These are phyloP conservation scores for Augochlora pura DNA, from an alignment of 1,140 invertebrate genomes.

Conservation along the genomic window DNA sequence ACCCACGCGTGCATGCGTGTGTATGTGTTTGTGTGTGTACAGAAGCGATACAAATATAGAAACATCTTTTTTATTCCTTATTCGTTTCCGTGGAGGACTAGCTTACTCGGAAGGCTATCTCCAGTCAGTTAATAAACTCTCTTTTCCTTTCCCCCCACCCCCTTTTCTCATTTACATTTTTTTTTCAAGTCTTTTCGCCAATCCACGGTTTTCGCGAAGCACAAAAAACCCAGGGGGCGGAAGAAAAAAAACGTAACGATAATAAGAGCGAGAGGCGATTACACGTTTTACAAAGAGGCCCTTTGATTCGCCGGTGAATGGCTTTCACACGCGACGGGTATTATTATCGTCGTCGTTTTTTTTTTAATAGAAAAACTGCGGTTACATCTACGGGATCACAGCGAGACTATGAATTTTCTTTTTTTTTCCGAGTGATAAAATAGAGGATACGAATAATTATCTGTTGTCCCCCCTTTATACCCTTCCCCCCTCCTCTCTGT, in stretches of 20 bases:
- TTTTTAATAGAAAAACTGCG: conserved; percentile 58
- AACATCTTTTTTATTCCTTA: conserved; percentile 39
- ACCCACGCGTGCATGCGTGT: neutral
- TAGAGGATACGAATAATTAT: conserved; percentile 50
- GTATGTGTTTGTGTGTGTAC: neutral
- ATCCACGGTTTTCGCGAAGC: conserved; percentile 35
- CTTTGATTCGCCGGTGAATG: conserved; percentile 46
- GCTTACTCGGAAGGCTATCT: conserved; percentile 39
- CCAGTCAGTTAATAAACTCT: conserved; percentile 7
- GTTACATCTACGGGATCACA: conserved; percentile 70
- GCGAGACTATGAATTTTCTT: conserved; percentile 65
- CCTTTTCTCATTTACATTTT: neutral
- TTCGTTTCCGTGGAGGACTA: conserved; percentile 18
- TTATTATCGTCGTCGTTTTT: conserved; percentile 52
- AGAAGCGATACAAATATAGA: conserved; percentile 53
- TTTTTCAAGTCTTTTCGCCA: conserved; percentile 17
- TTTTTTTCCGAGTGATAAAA: conserved; percentile 63
- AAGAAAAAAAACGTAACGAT: conserved; percentile 47
- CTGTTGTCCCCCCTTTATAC: conserved; percentile 12
- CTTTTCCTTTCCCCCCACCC: neutral
- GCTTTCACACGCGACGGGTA: conserved; percentile 45
- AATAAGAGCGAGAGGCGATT: conserved; percentile 47
- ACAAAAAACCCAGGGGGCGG: conserved; percentile 44
- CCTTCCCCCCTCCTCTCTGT: no score
- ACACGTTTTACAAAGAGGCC: conserved; percentile 61